Conservation (phyloP, 2,113 vertebrate species). For the Cyanoderma ruficeps region DNA sequence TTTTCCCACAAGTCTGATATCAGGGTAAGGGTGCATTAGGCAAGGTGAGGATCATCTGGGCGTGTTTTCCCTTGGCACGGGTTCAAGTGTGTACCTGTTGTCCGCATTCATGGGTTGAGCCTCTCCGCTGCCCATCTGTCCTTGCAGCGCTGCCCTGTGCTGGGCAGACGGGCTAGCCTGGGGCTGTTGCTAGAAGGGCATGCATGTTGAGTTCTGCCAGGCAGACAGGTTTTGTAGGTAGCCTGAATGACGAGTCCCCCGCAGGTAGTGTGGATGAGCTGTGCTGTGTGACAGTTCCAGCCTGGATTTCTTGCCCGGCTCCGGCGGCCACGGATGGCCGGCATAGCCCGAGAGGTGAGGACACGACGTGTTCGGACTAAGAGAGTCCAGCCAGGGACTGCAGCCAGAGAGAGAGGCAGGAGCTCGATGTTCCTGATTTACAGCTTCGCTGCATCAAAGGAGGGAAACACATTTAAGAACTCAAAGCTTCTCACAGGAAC, state of each 20-base stretch:
- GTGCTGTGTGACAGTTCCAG: neutral
- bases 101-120: neutral
- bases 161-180: constrained; percentile 44
- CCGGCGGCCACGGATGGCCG: fast-evolving
- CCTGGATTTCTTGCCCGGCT: neutral
- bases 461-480: neutral
- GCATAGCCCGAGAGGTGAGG: neutral
- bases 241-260: neutral
- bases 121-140: neutral
- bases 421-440: neutral
- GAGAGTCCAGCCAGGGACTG: neutral
- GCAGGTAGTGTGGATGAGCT: neutral
- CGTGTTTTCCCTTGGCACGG: neutral
- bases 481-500: neutral
- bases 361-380: fast-evolving
- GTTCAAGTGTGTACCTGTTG: neutral
- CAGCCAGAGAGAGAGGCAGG: constrained; percentile 1
- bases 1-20: neutral
- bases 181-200: constrained; percentile 50
- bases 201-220: neutral
- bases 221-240: constrained; percentile 50
- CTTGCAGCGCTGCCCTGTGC: neutral
- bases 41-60: neutral
- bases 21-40: neutral
- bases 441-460: constrained; percentile 28